These are phyloP conservation scores for Eurytemora carolleeae DNA, from an alignment of 1,140 invertebrate species.

Conservation along the genomic window DNA sequence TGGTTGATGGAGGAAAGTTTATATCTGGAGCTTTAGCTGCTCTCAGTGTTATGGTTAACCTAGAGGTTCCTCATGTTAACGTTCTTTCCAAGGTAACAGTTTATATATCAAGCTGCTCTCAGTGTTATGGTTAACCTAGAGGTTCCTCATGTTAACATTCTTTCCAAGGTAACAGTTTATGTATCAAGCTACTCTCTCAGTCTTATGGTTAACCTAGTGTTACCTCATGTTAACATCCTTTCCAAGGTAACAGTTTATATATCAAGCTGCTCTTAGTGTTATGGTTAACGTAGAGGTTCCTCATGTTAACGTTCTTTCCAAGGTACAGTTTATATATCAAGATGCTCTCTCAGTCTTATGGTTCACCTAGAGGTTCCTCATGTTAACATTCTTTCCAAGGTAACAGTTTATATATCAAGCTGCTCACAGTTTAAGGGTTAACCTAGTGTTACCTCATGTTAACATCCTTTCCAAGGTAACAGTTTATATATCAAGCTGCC, in stretches of 20 bases:
- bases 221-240: constrained; percentile 80
- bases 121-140: constrained; percentile 93
- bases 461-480: too few species aligned
- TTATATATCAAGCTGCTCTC: too few species aligned
- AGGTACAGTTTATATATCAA: too few species aligned
- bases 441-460: constrained; percentile 77
- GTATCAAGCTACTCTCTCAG: too few species aligned
- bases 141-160: constrained; percentile 74
- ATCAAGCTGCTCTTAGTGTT: constrained; percentile 74
- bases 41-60: constrained; percentile 82
- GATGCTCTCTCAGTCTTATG: constrained; percentile 89
- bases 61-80: constrained; percentile 85
- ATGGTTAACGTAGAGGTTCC: constrained; percentile 91
- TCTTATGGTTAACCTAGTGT: constrained; percentile 86
- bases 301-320: constrained; percentile 81
- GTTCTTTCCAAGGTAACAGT: constrained; percentile 56
- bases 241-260: constrained; percentile 49
- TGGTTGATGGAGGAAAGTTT: constrained; percentile 80
- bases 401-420: too few species aligned
- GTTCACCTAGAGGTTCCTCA: constrained; percentile 84
- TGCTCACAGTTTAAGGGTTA: constrained; percentile 86
- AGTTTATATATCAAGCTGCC: too few species aligned
- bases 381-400: constrained; percentile 76
- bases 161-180: too few species aligned
- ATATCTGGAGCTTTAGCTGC: constrained; percentile 82